A percentile compares a stretch with the other conserved stretches of the same genome.
phyloP scores from a whole-genome alignment of 2,797 vertebrate genomes.

The Zalophus californianus region DNA sequence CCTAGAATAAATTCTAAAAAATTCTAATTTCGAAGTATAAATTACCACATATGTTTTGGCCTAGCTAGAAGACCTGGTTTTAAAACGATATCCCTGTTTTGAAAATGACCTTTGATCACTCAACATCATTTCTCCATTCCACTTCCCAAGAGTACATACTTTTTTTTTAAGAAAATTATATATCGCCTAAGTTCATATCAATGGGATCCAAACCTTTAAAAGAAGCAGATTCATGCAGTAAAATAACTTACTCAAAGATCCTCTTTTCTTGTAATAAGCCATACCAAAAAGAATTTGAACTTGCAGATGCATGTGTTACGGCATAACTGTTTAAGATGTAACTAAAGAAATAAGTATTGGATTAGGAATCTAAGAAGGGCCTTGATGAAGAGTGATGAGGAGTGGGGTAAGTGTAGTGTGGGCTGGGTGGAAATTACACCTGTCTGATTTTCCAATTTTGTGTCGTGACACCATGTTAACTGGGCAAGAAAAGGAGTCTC shows the following conservation, averaged over 20 bases:
- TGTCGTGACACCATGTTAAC: neutral
- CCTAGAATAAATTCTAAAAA: slow-evolving; percentile 51
- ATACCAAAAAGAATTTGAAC: slow-evolving; percentile 49
- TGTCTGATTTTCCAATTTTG: neutral
- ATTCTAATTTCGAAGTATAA: slow-evolving; percentile 62
- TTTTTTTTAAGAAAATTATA: slow-evolving; percentile 24
- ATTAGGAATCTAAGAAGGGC: neutral
- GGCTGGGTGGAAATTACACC: neutral
- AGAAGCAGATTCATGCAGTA: neutral
- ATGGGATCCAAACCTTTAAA: neutral
- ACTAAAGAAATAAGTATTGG: neutral
- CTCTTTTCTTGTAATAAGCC: neutral
- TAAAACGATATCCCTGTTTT: neutral
- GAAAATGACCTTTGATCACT: slow-evolving; percentile 44
- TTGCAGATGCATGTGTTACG: neutral
- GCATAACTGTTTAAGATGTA: neutral
- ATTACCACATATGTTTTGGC: neutral
- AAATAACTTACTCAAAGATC: neutral
- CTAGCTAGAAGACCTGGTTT: neutral
- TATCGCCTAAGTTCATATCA: neutral
- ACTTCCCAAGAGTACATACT: neutral
- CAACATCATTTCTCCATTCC: neutral
- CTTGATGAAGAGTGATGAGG: neutral
- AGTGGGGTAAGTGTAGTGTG: neutral
- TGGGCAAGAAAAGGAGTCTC: neutral